A percentile compares a stretch with the other conserved stretches of the same genome.
These are phyloP conservation scores for Synergus japonicus DNA, from an alignment of 2,888 invertebrate genomes.

Conservation along the genomic window DNA sequence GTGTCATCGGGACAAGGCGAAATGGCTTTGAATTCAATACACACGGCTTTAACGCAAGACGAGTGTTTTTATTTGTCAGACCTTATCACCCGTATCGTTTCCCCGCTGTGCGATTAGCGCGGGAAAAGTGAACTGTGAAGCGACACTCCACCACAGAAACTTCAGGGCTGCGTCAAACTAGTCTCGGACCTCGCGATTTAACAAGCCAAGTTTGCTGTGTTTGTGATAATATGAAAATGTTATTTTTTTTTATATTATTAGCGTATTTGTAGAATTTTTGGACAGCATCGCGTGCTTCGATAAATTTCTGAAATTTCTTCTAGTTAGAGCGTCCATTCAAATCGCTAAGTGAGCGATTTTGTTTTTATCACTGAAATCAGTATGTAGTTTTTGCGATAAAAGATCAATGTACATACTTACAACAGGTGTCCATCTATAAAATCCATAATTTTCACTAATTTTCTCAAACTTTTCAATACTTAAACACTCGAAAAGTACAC, in stretches of 20 bases:
- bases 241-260: too few species aligned
- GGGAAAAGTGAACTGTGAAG: constrained; percentile 8
- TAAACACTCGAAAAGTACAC: neutral
- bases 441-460: neutral
- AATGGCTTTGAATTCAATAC: constrained; percentile 23
- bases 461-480: neutral
- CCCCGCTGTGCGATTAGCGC: constrained; percentile 3
- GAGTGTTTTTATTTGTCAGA: constrained; percentile 11
- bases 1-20: constrained; percentile 37
- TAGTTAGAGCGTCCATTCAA: neutral
- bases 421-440: constrained; percentile 23
- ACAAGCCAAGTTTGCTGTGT: neutral
- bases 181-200: neutral
- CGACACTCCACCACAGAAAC: neutral
- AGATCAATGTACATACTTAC: neutral
- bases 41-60: neutral
- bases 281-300: neutral
- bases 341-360: neutral
- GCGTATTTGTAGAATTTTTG: neutral
- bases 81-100: constrained; percentile 29
- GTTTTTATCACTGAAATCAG: neutral
- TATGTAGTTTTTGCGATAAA: neutral
- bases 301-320: neutral
- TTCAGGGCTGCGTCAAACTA: constrained; percentile 5
- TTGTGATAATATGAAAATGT: neutral